Base-by-base conservation (phyloP, 1,140 invertebrate genomes). In the Scaptomyza graminum region DNA sequence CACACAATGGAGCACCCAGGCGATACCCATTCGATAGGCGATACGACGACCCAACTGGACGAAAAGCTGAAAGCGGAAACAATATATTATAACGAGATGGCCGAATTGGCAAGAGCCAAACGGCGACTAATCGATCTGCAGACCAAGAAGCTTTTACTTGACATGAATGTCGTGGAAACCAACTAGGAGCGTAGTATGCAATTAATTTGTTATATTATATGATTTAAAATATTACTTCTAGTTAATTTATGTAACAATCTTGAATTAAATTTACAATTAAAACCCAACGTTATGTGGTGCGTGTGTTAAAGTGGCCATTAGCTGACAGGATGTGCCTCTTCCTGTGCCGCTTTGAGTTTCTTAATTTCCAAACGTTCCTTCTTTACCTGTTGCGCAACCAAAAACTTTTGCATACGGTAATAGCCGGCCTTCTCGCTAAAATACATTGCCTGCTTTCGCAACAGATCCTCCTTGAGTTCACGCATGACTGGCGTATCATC, bases 71-170 rank as follows among this genome's bases (percentile, higher is more conserved):
- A 89, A 72, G 89, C 89, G 8, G 89, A 90, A 56, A 90, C 89
- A 55, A 89, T 90, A 59, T 90, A 90, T 54, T 90, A 77, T 25
- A 90, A 90, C 70, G 89, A 90, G 47, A 90, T 90, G 89, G 89
- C 89, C 15, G 84, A 89, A 28, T 31, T 90, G 51, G 89, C 89
- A 15, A 78, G 84, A 11, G 81, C 89, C 49, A 90, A 90, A 49
- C 70, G 89, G 0, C 62, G 79, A 41, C 49, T 82, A 2, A 85
- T 90, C 6, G 89, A 90, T 57, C 46, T 90, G 51, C 89, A 90
- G 55, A 83, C 84, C 28, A 90, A 90, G 63, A 87, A 87, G 37
- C 67, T 87, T 22, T 66, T 82, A 15, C 54, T 78, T 11, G 73
- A 84, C 51, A 84, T 89, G 82, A 88, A 87, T n/a, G 83, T 74